These are phyloP conservation scores for Cladorhizidae sp. DNA, from an alignment of 37 sponge, comb jelly and placozoan genomes.

Conservation along the genomic window DNA sequence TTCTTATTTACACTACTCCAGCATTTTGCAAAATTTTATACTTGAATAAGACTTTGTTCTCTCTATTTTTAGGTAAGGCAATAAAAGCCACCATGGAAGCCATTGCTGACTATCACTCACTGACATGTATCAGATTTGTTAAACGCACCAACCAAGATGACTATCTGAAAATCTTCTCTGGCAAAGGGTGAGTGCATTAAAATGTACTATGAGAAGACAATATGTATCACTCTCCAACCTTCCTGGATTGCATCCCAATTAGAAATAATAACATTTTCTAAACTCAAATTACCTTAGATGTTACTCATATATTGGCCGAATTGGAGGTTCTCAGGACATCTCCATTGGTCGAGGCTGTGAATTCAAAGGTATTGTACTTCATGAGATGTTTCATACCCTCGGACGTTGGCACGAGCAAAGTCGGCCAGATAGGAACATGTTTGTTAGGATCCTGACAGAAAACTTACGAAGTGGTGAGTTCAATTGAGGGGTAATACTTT, in stretches of 20 bases:
- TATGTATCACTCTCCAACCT: too few relatives aligned
- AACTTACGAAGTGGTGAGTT: slow-evolving; percentile 58
- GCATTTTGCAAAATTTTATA: too few relatives aligned
- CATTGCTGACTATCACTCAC: slow-evolving; percentile 39
- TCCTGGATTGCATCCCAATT: too few relatives aligned
- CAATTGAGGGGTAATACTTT: too few relatives aligned
- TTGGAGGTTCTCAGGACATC: slow-evolving; percentile 62
- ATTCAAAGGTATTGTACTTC: slow-evolving; percentile 69
- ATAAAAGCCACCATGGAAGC: slow-evolving; percentile 51
- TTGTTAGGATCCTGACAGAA: slow-evolving; percentile 35
- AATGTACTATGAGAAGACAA: neutral
- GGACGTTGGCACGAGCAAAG: slow-evolving; percentile 84
- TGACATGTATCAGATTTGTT: slow-evolving; percentile 65
- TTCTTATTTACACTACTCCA: too few relatives aligned
- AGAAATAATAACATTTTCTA: too few relatives aligned
- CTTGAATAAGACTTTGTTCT: too few relatives aligned
- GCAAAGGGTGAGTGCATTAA: slow-evolving; percentile 62
- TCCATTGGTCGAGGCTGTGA: slow-evolving; percentile 85
- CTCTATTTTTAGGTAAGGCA: slow-evolving; percentile 33
- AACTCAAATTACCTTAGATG: slow-evolving; percentile 35
- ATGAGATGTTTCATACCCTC: slow-evolving; percentile 60
- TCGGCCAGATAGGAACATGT: slow-evolving; percentile 79
- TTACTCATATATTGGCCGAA: slow-evolving; percentile 64
- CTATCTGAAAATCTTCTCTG: slow-evolving; percentile 64
- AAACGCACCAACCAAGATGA: slow-evolving; percentile 48